Conservation (phyloP, 2,797 vertebrate species). For the Lepilemur ruficaudatus region DNA sequence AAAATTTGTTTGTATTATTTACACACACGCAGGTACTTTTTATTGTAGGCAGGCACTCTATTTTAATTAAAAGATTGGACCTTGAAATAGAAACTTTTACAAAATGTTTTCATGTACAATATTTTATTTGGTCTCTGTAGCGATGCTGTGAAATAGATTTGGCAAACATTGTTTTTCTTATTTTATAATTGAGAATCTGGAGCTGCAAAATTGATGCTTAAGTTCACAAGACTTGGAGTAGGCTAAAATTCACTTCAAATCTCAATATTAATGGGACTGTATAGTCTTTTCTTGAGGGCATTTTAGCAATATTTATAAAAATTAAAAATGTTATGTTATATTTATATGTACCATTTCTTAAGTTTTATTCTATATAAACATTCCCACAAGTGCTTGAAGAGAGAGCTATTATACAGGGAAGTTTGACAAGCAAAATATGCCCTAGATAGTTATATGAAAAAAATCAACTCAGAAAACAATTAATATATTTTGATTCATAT, state of each 20-base stretch:
- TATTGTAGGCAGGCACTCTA: not conserved
- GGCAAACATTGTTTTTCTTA: not conserved
- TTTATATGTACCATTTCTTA: not conserved
- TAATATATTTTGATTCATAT: not conserved
- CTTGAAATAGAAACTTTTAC: not conserved
- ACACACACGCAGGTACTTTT: not conserved
- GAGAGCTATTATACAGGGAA: not conserved
- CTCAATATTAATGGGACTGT: not conserved
- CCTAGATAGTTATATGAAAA: not conserved
- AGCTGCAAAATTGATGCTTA: not conserved
- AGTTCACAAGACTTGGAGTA: not conserved
- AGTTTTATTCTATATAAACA: not conserved
- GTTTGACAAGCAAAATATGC: not conserved
- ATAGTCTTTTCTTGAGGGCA: not conserved
- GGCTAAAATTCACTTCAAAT: not conserved
- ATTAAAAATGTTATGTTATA: not conserved
- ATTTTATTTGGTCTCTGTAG: not conserved
- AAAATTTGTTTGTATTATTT: not conserved
- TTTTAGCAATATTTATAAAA: conserved; percentile 17
- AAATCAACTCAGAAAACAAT: not conserved
- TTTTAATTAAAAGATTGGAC: not conserved
- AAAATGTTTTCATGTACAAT: not conserved
- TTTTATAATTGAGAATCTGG: not conserved
- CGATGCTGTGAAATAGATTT: not conserved
- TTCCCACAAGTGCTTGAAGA: not conserved